phyloP scores from a whole-genome alignment of 2,888 invertebrate genomes.

The Platycheirus albimanus region DNA sequence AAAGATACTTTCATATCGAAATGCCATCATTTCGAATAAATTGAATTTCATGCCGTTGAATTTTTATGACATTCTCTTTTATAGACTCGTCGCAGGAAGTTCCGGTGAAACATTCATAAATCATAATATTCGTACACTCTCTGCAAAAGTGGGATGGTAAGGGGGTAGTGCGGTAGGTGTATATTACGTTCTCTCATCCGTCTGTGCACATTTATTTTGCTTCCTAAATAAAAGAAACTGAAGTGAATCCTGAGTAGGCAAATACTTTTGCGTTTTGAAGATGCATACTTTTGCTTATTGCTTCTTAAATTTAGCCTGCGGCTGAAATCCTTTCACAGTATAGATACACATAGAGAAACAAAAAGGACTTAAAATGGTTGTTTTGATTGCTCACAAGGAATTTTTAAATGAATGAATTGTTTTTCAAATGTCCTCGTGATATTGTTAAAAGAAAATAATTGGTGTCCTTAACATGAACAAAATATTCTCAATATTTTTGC shows the following conservation, averaged over 20 bases:
- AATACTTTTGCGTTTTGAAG: conserved; percentile 19
- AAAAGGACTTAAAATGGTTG: background rate
- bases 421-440: no score
- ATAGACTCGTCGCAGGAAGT: conserved; percentile 14
- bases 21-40: conserved; percentile 12
- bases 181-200: background rate
- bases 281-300: conserved; percentile 24
- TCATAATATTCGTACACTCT: background rate
- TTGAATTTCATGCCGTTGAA: conserved; percentile 40
- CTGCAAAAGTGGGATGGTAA: no score
- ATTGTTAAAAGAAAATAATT: no score
- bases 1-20: background rate
- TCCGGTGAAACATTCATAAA: conserved; percentile 18
- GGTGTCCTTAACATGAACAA: no score
- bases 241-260: conserved; percentile 3
- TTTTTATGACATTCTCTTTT: conserved; percentile 31
- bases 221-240: conserved; percentile 3
- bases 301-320: conserved; percentile 17
- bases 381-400: background rate
- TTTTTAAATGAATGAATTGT: background rate
- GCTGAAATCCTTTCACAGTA: background rate
- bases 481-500: no score
- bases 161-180: background rate
- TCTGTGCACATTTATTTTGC: background rate
- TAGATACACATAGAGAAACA: background rate